These are phyloP conservation scores for Armadillidium nasatum DNA, from an alignment of 1,140 invertebrate species.

Conservation along the genomic window DNA sequence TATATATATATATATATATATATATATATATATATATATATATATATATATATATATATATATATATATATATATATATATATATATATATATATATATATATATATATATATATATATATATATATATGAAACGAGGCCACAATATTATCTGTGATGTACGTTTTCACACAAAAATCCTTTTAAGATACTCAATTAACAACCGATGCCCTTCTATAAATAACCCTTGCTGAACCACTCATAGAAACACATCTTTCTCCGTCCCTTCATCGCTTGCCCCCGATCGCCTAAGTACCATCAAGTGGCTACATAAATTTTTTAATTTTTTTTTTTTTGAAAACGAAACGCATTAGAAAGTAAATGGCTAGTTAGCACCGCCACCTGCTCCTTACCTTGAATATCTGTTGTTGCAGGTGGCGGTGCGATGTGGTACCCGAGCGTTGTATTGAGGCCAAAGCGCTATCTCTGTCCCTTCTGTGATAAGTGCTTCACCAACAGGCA, in stretches of 20 bases:
- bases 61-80: slow-evolving; percentile 5
- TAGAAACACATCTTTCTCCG: not conserved
- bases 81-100: slow-evolving; percentile 12
- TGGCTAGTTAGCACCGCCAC: slow-evolving; percentile 25
- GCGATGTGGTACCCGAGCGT: slow-evolving; percentile 39
- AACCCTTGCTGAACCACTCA: not conserved
- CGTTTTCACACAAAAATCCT: not conserved
- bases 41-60: slow-evolving; percentile 15
- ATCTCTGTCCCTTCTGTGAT: slow-evolving; percentile 42
- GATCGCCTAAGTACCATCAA: not conserved
- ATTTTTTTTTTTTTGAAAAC: not conserved
- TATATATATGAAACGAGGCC: no score
- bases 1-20: not conserved
- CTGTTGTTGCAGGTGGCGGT: slow-evolving; percentile 41
- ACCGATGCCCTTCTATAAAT: not conserved
- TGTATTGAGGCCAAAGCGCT: slow-evolving; percentile 40
- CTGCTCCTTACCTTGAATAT: slow-evolving; percentile 36
- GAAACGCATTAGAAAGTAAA: no score
- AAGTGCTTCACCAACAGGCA: slow-evolving; percentile 42
- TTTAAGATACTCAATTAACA: not conserved
- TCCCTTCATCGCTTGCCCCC: not conserved
- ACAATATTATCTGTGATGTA: not conserved
- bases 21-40: not conserved
- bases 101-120: not conserved
- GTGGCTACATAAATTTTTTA: not conserved